These are phyloP conservation scores for Lampris megalopsis DNA, from an alignment of 2,113 vertebrate genomes.

Conservation along the genomic window DNA sequence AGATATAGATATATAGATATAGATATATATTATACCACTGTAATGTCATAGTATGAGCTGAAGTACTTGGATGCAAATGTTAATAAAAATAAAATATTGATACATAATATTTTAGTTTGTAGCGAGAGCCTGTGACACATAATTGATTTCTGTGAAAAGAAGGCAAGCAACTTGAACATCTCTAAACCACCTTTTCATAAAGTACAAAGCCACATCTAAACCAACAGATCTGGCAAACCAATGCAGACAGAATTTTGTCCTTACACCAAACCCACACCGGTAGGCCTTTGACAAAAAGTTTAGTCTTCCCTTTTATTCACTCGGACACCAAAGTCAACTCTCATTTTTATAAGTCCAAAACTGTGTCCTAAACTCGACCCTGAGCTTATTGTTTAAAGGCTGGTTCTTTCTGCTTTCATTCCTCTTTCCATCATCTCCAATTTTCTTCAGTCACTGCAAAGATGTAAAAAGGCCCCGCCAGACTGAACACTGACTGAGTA, in stretches of 20 bases:
- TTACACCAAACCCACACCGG: slow-evolving; percentile 27
- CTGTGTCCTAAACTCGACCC: slow-evolving; percentile 32
- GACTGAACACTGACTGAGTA: slow-evolving; percentile 67
- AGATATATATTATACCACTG: no score
- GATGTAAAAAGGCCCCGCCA: slow-evolving; percentile 43
- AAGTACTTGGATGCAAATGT: no score
- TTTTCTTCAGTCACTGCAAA: slow-evolving; percentile 48
- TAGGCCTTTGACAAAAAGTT: slow-evolving; percentile 46
- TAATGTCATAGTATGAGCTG: no score
- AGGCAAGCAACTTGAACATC: no score
- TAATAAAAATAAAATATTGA: no score
- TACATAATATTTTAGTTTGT: no score
- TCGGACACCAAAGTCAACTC: slow-evolving; percentile 56
- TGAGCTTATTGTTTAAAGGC: slow-evolving; percentile 74
- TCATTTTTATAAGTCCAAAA: slow-evolving; percentile 34
- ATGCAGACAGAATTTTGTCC: slow-evolving; percentile 46
- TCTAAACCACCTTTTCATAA: no score
- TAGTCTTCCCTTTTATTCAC: slow-evolving; percentile 36
- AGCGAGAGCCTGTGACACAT: no score
- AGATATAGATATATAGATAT: no score
- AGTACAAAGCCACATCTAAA: slow-evolving; percentile 6
- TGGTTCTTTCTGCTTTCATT: slow-evolving; percentile 38
- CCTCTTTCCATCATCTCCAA: slow-evolving; percentile 42
- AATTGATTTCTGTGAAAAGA: no score
- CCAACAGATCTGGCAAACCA: slow-evolving; percentile 24